Evolutionary conservation across 2,797 vertebrate genomes (phyloP).

Genomic region (Acanthurus tractus): DNA sequence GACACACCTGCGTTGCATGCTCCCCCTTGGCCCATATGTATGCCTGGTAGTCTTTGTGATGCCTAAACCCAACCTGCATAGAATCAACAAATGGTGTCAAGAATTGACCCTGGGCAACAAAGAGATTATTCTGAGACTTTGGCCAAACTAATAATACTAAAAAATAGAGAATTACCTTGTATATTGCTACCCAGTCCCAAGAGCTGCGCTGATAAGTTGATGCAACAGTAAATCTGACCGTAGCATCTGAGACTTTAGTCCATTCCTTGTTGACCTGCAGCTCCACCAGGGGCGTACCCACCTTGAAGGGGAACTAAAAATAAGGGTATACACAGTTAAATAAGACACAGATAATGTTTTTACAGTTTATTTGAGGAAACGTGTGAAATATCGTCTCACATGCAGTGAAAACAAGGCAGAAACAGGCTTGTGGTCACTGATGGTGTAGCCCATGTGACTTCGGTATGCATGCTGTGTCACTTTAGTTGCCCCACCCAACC

Average conservation of each 20-base stretch:
- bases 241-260: constrained; percentile 90
- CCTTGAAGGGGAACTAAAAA: constrained; percentile 91
- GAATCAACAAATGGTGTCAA: background rate
- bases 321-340: background rate
- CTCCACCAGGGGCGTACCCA: constrained; percentile 89
- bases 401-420: constrained; percentile 92
- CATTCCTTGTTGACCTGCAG: constrained; percentile 93
- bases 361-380: background rate
- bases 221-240: constrained; percentile 89
- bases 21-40: constrained; percentile 96
- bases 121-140: background rate
- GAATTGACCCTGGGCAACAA: background rate
- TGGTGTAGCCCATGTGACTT: constrained; percentile 95
- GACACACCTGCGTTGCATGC: constrained; percentile 76
- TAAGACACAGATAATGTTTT: background rate
- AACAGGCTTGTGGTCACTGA: constrained; percentile 98
- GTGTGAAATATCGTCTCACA: constrained; percentile 79
- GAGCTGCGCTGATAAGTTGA: constrained; percentile 92
- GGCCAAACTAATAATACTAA: background rate
- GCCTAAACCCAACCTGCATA: constrained; percentile 84
- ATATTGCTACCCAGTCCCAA: constrained; percentile 99
- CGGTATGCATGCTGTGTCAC: constrained; percentile 92
- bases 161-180: constrained; percentile 85
- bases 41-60: constrained; percentile 94
- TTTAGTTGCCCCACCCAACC: constrained; percentile 84